Base-by-base conservation (phyloP, 2,113 vertebrate genomes). In the Strigops habroptila region DNA sequence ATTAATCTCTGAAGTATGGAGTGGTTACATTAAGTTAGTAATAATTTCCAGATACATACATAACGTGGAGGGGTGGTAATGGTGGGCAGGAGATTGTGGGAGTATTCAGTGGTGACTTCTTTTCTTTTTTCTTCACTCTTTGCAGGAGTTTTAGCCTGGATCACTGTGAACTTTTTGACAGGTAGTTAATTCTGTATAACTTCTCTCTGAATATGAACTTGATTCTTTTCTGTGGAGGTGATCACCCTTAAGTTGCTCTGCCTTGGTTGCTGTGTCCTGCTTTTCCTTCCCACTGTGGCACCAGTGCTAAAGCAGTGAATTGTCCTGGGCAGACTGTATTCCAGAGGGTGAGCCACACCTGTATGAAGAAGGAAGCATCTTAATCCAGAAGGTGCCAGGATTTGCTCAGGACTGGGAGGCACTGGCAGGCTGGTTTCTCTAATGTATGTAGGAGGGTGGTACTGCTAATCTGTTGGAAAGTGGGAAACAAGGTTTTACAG, bases 141-240 rank as follows among this genome's bases (percentile, higher is more conserved):
- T 97, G 77, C 90, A 99, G 99, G 99, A 97, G 98, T 99, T 97
- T 98, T 99, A 89, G 99, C 99, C 82, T 99, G 99, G 99, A 98
- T 99, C 95, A 99, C 99, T 85, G 99, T 99, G 97, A 99, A 99
- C 98, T 99, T 99, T 97, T 98, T 99, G 90, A 99, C 99, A 99
- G 99, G 99, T 99, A 98, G 97, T 74, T 97, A 18, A 82, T 88
- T 89, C 60, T 91, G 10, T 60, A 3, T 95, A 55, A 77, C 74
- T 88, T 75, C 53, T 64, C 74, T 85, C 57, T 82, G 90, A 82
- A 57, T 12, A 17, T 41, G 46, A 75, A 68, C 43, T 91, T 84
- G 25, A 80, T 21, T 64, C 37, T 79, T 15, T 68, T 82, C 60
- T 57, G n/a, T 3, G 7, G 52, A 90, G 44, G 2, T 44, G 44